Percentiles rank a stretch among this genome's conserved stretches.
phyloP scores from a whole-genome alignment of 2,113 vertebrate species.

The Festucalex cinctus region DNA sequence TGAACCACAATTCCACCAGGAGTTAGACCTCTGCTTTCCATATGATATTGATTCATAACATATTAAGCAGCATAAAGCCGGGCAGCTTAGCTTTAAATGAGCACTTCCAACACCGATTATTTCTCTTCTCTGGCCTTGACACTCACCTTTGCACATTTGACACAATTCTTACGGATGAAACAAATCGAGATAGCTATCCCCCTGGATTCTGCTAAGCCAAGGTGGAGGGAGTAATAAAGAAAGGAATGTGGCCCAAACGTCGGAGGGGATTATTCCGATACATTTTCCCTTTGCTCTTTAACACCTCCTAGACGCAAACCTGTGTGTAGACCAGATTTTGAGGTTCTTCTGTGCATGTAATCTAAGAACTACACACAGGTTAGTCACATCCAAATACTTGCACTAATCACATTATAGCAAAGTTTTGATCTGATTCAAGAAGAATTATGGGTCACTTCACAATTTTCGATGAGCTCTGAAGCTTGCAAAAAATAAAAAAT shows the following conservation, averaged over 20 bases:
- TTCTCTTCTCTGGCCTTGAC: constrained; percentile 33
- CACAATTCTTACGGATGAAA: constrained; percentile 29
- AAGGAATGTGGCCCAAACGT: constrained; percentile 61
- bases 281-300: constrained; percentile 41
- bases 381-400: background rate
- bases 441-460: constrained; percentile 34
- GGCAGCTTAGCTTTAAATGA: constrained; percentile 24
- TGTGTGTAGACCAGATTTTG: constrained; percentile 36
- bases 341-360: constrained; percentile 29
- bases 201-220: constrained; percentile 50
- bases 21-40: constrained; percentile 19
- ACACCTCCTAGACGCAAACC: constrained; percentile 60
- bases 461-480: constrained; percentile 32
- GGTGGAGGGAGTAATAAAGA: constrained; percentile 62
- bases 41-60: constrained; percentile 46
- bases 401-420: background rate
- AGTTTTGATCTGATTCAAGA: constrained; percentile 5
- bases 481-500: constrained; percentile 11
- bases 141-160: constrained; percentile 49
- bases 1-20: constrained; percentile 27
- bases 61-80: constrained; percentile 37
- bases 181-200: constrained; percentile 55
- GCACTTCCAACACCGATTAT: constrained; percentile 3
- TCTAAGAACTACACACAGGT: constrained; percentile 6
- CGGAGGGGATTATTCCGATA: constrained; percentile 52